A percentile compares a stretch with the other conserved stretches of the same genome.
Evolutionary conservation across 2,113 vertebrate genomes (phyloP).

Genomic region (Crotalus viridis): DNA sequence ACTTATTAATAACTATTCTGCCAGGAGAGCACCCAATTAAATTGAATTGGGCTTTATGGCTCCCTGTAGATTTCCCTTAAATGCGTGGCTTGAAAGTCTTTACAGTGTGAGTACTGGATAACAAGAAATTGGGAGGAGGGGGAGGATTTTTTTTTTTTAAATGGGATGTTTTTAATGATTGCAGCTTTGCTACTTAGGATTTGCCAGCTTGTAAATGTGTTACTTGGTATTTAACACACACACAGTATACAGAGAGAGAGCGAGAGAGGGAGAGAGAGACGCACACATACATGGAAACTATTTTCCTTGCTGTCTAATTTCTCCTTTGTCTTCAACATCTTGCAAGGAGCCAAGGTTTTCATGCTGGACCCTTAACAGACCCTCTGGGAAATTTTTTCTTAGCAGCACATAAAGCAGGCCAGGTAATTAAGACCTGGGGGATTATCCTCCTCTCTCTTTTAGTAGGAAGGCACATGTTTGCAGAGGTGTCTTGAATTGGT

Average conservation of each 20-base stretch:
- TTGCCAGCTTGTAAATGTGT: slow-evolving; percentile 50
- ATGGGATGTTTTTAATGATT: slow-evolving; percentile 51
- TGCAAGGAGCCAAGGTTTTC: slow-evolving; percentile 26
- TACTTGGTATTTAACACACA: slow-evolving; percentile 1
- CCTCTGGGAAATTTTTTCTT: slow-evolving; percentile 33
- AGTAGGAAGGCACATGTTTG: slow-evolving; percentile 28
- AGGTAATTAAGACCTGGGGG: slow-evolving; percentile 64
- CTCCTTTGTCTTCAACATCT: neutral
- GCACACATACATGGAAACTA: neutral
- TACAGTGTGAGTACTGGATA: slow-evolving; percentile 56
- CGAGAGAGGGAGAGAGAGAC: neutral
- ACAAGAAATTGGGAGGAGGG: slow-evolving; percentile 45
- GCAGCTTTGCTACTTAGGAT: slow-evolving; percentile 42
- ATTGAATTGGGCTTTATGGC: slow-evolving; percentile 72
- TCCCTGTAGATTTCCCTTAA: slow-evolving; percentile 72
- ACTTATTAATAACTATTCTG: slow-evolving; percentile 77
- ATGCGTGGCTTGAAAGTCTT: slow-evolving; percentile 64
- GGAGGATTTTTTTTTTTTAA: neutral
- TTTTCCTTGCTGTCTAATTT: slow-evolving; percentile 12
- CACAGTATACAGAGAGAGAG: neutral
- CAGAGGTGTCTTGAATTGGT: slow-evolving; percentile 15
- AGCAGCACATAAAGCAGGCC: slow-evolving; percentile 33
- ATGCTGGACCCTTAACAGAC: slow-evolving; percentile 6
- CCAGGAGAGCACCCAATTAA: slow-evolving; percentile 80
- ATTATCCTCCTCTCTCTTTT: slow-evolving; percentile 27